Percentiles rank a stretch among this genome's conserved stretches.
Evolutionary conservation across 2,113 vertebrate species (phyloP).

Genomic region (Tamias sibiricus): DNA sequence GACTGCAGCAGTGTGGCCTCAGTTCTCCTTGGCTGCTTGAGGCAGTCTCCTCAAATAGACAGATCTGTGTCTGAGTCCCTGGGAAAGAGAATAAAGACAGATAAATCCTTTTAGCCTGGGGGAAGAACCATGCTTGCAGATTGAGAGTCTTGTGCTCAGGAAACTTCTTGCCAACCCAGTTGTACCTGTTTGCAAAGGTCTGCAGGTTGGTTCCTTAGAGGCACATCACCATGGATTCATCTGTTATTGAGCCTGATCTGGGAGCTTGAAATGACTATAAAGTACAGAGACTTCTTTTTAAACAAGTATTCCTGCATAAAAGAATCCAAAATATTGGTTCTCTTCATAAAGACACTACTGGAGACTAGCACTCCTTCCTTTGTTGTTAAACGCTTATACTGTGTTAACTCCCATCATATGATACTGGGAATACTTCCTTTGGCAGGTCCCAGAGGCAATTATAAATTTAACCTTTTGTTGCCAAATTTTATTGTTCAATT

Average conservation of each 20-base stretch:
- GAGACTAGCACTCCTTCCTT: not conserved
- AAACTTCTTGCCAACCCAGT: not conserved
- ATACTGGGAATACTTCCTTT: not conserved
- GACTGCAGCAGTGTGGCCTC: not conserved
- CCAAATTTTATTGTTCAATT: not conserved
- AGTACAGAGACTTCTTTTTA: not conserved
- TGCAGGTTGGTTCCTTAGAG: not conserved
- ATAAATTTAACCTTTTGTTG: not conserved
- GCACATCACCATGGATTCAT: not conserved
- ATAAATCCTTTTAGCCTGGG: not conserved
- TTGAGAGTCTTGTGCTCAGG: not conserved
- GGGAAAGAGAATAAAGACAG: not conserved
- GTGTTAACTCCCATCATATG: not conserved
- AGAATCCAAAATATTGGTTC: not conserved
- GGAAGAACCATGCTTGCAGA: not conserved
- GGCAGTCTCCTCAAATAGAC: not conserved
- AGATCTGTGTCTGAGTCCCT: not conserved
- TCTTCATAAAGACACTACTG: not conserved
- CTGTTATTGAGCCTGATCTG: not conserved
- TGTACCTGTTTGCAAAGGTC: not conserved
- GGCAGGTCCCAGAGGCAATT: not conserved
- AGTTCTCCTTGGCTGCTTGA: not conserved
- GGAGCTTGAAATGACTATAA: not conserved
- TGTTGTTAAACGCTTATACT: not conserved
- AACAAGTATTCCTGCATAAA: not conserved